These are phyloP conservation scores for Delichon dasypus DNA, from an alignment of 2,797 vertebrate species.

Conservation along the genomic window DNA sequence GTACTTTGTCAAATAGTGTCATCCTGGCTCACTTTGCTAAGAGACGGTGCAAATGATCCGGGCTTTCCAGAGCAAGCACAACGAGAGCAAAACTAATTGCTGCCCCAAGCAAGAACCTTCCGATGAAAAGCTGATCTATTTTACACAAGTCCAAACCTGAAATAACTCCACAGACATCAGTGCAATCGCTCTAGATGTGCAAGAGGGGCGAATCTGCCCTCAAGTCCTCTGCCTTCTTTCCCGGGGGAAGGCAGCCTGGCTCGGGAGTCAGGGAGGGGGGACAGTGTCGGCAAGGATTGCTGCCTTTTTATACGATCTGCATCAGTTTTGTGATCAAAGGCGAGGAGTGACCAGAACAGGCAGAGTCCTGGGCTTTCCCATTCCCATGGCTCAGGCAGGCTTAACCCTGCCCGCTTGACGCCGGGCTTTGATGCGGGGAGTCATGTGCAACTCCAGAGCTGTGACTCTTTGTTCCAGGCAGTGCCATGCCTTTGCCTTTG, in stretches of 20 bases:
- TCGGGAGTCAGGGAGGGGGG: background rate
- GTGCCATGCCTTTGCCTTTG: background rate
- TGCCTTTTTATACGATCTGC: background rate
- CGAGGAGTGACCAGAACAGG: background rate
- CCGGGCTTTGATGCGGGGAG: background rate
- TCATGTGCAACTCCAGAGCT: background rate
- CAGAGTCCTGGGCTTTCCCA: background rate
- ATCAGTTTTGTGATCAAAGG: constrained; percentile 44
- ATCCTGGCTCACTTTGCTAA: background rate
- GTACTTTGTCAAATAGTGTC: background rate
- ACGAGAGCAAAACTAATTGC: constrained; percentile 41
- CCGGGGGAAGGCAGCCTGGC: background rate
- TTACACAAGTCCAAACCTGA: constrained; percentile 44
- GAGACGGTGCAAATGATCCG: background rate
- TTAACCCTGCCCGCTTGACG: background rate
- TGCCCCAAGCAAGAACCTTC: constrained; percentile 22
- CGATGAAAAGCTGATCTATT: constrained; percentile 20
- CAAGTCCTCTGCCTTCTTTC: background rate
- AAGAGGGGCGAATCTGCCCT: background rate
- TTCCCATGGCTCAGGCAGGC: background rate
- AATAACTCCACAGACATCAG: background rate
- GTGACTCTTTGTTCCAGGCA: background rate
- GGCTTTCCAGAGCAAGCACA: background rate
- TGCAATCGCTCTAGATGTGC: background rate
- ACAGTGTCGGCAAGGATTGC: background rate